These are phyloP conservation scores for Resseliella maxima DNA, from an alignment of 2,888 invertebrate genomes.

Conservation along the genomic window DNA sequence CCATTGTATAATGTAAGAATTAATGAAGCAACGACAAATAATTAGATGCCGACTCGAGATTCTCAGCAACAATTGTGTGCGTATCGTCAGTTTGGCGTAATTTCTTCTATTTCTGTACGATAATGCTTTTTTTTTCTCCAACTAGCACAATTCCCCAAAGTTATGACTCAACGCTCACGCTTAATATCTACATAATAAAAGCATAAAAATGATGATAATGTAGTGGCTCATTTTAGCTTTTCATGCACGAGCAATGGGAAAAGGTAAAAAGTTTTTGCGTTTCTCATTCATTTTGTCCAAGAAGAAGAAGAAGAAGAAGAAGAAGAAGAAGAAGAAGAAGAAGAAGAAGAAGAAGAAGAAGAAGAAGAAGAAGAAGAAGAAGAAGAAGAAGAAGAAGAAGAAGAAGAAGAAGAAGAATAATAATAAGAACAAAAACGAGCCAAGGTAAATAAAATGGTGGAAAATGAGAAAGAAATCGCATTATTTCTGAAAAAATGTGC, in stretches of 20 bases:
- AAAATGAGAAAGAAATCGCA: background rate
- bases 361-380: too few species aligned
- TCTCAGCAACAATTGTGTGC: background rate
- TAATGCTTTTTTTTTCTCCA: background rate
- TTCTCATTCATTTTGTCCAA: too few species aligned
- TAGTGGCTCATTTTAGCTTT: background rate
- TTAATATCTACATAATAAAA: background rate
- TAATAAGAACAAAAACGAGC: background rate
- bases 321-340: too few species aligned
- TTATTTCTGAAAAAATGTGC: background rate
- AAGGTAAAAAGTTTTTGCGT: background rate
- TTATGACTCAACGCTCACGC: conserved; percentile 1
- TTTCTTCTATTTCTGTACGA: background rate
- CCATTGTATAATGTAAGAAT: background rate
- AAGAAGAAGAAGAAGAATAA: too few species aligned
- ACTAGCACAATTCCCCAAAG: background rate
- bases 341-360: too few species aligned
- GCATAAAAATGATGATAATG: conserved; percentile 9
- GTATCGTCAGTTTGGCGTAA: background rate
- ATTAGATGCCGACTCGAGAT: conserved; percentile 15
- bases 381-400: too few species aligned
- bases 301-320: too few species aligned
- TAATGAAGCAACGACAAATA: conserved; percentile 20
- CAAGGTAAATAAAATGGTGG: conserved; percentile 8
- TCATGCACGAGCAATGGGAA: background rate